phyloP scores from a whole-genome alignment of 2,797 vertebrate genomes.

The Nannoperca australis region DNA sequence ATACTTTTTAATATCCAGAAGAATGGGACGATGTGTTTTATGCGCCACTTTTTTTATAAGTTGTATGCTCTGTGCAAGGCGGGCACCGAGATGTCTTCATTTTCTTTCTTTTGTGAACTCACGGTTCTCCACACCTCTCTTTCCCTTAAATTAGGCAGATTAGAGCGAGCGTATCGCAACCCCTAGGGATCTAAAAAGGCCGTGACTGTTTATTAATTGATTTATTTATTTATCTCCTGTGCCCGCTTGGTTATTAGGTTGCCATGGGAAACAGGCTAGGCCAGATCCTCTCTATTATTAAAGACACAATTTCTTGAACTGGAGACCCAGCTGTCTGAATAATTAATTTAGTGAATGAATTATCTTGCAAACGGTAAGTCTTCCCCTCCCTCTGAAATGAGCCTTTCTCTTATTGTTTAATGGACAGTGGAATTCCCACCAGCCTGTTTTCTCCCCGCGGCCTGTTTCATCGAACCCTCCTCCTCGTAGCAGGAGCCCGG shows the following conservation, averaged over 20 bases:
- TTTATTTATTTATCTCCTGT: constrained; percentile 88
- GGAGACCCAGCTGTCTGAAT: constrained; percentile 88
- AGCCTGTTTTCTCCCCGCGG: constrained; percentile 50
- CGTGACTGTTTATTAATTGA: constrained; percentile 89
- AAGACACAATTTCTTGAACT: constrained; percentile 88
- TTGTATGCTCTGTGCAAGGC: constrained; percentile 32
- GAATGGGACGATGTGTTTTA: not conserved
- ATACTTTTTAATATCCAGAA: constrained; percentile 2
- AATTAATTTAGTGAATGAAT: constrained; percentile 88
- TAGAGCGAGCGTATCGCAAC: constrained; percentile 68
- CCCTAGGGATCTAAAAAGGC: constrained; percentile 76
- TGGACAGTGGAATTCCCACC: constrained; percentile 83
- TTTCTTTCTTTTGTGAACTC: constrained; percentile 62
- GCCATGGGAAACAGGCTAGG: constrained; percentile 87
- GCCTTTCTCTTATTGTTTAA: constrained; percentile 84
- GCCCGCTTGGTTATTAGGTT: constrained; percentile 89
- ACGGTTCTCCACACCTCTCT: constrained; percentile 44
- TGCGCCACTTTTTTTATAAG: not conserved
- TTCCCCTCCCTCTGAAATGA: constrained; percentile 75
- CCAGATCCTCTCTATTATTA: constrained; percentile 87
- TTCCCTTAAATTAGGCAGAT: constrained; percentile 76
- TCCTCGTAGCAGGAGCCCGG: constrained; percentile 52
- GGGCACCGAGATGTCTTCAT: constrained; percentile 21
- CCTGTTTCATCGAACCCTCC: constrained; percentile 40
- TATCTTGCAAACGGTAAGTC: constrained; percentile 83